Conservation (phyloP, 2,113 vertebrate species). For the Salvelinus fontinalis region DNA sequence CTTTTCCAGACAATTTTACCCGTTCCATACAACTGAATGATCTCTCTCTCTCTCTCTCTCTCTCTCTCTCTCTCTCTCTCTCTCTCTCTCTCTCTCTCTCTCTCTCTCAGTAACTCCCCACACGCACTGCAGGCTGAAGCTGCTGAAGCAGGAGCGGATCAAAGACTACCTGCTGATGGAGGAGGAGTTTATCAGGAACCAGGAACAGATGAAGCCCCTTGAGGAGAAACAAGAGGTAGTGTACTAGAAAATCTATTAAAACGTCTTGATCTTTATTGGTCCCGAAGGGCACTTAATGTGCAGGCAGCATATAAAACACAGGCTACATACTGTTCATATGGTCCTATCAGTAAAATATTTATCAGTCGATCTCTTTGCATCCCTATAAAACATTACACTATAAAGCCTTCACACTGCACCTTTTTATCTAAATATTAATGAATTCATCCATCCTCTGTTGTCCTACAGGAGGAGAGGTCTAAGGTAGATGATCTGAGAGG, state of each 20-base stretch:
- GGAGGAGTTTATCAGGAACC: conserved; percentile 98
- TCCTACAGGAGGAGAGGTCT: conserved; percentile 89
- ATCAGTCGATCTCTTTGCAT: no score
- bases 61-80: conserved; percentile 9
- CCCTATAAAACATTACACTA: no score
- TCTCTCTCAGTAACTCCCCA: conserved; percentile 88
- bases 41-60: conserved; percentile 3
- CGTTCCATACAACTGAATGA: no score
- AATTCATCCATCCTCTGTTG: neutral
- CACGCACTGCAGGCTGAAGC: conserved; percentile 94
- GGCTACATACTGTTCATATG: no score
- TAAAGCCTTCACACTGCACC: no score
- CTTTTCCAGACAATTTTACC: no score
- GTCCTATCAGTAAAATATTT: no score
- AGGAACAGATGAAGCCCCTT: conserved; percentile 98
- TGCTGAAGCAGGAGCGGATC: conserved; percentile 94
- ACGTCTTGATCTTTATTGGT: no score
- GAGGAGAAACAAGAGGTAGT: conserved; percentile 91
- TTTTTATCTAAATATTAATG: no score
- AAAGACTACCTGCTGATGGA: conserved; percentile 99
- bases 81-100: neutral
- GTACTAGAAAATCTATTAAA: neutral
- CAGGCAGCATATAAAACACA: no score
- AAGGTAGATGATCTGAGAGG: conserved; percentile 97
- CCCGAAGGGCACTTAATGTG: no score